Evolutionary conservation across 2,888 invertebrate species (phyloP).

Genomic region (Phyto melanocephala): DNA sequence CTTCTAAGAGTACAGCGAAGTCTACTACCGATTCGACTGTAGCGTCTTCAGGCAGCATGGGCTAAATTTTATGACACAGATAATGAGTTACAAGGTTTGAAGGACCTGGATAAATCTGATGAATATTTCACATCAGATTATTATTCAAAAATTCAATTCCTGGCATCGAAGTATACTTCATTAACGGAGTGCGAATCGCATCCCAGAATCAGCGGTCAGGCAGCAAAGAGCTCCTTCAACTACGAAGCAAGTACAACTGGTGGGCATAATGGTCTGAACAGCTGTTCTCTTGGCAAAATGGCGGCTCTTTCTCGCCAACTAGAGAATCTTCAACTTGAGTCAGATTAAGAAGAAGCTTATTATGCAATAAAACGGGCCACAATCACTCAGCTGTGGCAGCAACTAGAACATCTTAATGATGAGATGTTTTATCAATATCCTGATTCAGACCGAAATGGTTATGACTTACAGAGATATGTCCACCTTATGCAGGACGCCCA

Average conservation of each 20-base stretch:
- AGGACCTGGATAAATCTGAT: slow-evolving; percentile 1
- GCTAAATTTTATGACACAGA: no score
- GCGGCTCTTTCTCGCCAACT: not conserved
- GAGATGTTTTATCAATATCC: not conserved
- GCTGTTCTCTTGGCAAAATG: not conserved
- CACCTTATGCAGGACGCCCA: not conserved
- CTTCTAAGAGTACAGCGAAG: no score
- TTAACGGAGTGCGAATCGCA: not conserved
- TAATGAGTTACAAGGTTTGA: not conserved
- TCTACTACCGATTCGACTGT: no score
- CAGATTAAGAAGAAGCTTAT: not conserved
- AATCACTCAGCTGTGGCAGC: not conserved
- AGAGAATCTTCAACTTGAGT: not conserved
- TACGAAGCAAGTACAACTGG: not conserved
- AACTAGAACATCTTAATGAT: not conserved
- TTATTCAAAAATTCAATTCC: not conserved
- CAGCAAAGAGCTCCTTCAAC: not conserved
- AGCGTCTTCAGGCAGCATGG: no score
- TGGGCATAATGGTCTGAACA: not conserved
- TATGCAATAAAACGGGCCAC: not conserved
- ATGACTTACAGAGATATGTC: not conserved
- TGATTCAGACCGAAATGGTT: not conserved
- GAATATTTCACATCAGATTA: not conserved
- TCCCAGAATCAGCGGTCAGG: no score
- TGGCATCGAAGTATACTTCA: not conserved